Evolutionary conservation across 2,888 invertebrate genomes (phyloP), one percentile per base, ranked within the genome.

Genomic region (Coremacera marginata): DNA sequence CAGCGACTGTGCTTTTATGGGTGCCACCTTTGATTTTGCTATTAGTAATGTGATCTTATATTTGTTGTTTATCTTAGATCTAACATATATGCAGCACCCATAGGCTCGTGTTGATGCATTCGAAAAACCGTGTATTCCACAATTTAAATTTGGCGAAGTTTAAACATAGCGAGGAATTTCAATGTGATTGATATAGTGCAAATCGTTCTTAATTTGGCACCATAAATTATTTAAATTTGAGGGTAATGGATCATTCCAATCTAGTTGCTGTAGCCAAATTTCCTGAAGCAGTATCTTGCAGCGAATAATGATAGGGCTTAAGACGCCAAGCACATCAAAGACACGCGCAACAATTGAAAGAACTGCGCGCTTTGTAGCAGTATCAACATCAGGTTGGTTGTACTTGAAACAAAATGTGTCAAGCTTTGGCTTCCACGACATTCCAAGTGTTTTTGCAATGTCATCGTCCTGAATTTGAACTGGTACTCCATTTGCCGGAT

Each of bases 1-100:
- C 34, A 82, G 65, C 4, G 78, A 81, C 65, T 79, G 78, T 0
- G 77, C 77, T 8, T 78, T 79, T 7, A 80, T 74, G 16, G 80
- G 80, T 25, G 81, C 81, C 34, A 81, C 80, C 14, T 80, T 79
- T 5, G 80, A 82, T 62, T 81, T 82, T 9, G 79, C 75, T 37
- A 78, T 77, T 1, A 79, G 31, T 9, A 81, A 34, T 19, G 19
- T 70, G 9, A 63, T 27, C 37, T 71, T 76, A n/a, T 70, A 77
- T 0, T n/a, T 11, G 14, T 34, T 70, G 16, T 67, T 16, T 57
- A 14, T 22, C 44, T 25, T 31, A 4, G 68, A 22, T 11, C 77
- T 71, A 55, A 55, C 75, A 31, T 80, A 79, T 9, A 81, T n/a
- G 44, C 78, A 78, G 31, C 77, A 79, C 5, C 77, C 77, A 70